These are phyloP conservation scores for Erebia ligea DNA, from an alignment of 2,888 invertebrate genomes.

Conservation along the genomic window DNA sequence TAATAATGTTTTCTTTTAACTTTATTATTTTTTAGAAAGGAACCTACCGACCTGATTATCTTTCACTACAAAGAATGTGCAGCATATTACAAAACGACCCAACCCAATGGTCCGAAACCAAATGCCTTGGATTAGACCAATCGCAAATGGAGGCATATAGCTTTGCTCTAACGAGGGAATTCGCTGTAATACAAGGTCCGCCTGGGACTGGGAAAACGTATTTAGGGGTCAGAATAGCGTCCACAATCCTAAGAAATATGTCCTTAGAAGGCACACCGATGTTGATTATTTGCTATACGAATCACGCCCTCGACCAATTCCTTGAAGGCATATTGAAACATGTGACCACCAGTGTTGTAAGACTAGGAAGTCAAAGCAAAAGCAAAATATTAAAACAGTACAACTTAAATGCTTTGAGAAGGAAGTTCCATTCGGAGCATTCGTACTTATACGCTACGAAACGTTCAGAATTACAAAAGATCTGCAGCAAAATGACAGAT, in stretches of 20 bases:
- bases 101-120: conserved; percentile 73
- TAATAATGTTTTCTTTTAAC: background rate
- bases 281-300: conserved; percentile 91
- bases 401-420: conserved; percentile 71
- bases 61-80: conserved; percentile 64
- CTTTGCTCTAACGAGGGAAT: conserved; percentile 87
- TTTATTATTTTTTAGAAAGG: conserved; percentile 28
- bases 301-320: conserved; percentile 94
- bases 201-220: conserved; percentile 95
- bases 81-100: conserved; percentile 50
- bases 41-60: conserved; percentile 65
- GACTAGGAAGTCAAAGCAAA: conserved; percentile 88
- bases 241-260: conserved; percentile 85
- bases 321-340: conserved; percentile 85
- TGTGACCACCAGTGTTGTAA: conserved; percentile 84
- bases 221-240: conserved; percentile 89
- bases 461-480: conserved; percentile 58
- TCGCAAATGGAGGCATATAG: conserved; percentile 87
- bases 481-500: conserved; percentile 64
- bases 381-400: conserved; percentile 80
- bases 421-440: conserved; percentile 65
- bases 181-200: conserved; percentile 92
- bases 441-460: conserved; percentile 64
- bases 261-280: conserved; percentile 85
- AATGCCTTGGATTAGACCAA: conserved; percentile 81